Evolutionary conservation across 2,888 invertebrate genomes (phyloP), one percentile per base, ranked within the genome.

Genomic region (Nebria brevicollis): DNA sequence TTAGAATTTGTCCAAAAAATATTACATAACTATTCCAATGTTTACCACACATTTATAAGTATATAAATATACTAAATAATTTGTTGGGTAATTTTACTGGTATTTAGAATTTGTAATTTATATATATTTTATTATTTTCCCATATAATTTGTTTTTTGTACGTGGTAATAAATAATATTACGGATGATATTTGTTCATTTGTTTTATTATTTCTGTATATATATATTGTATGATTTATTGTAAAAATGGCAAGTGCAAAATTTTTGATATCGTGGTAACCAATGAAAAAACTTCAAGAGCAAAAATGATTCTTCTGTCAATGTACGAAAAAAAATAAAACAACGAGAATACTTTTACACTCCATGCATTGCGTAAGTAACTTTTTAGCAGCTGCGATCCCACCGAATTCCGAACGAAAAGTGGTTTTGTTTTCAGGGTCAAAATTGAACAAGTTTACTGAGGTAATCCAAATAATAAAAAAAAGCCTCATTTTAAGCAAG

Each of bases 381-480:
- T 54, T 54, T 34, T 54, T 54, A 54, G 54, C 54, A 54, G 54
- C 54, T 54, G 54, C 54, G 54, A 54, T 54, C 54, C 54, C 54
- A 54, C 54, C 54, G 54, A 54, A 54, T 54, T 54, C 54, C 54
- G 13, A 54, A 54, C 54, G 54, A 54, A 54, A 54, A 54, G 54
- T 54, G 54, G 54, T 54, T 54, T 54, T 54, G 54, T 54, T 54
- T 54, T 54, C 54, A 54, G 54, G 54, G 54, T 54, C 54, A 54
- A 54, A 54, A 54, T 54, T 54, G 54, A 54, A 54, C 54, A 54
- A 54, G 54, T 54, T 54, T 54, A 54, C 54, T 54, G 54, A 54
- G 54, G 54, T 54, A 54, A 54, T 54, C 54, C 54, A 54, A 54
- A 54, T 54, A 54, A 54, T 54, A 54, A 54, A 54, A 54, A 54